These are phyloP conservation scores for Phyllopteryx taeniolatus DNA, from an alignment of 2,113 vertebrate species.

Conservation along the genomic window DNA sequence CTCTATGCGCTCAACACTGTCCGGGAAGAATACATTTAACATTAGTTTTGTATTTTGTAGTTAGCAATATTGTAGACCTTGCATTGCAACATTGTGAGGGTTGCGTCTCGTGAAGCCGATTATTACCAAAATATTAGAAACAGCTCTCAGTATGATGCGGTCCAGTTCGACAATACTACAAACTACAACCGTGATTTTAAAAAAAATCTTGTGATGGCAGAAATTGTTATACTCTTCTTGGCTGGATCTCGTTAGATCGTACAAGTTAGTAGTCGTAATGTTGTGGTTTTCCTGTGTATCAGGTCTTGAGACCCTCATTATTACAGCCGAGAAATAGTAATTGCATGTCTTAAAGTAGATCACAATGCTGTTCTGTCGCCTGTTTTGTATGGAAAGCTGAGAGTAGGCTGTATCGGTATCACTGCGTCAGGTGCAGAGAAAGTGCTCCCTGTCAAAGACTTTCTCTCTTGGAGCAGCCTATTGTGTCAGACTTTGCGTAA, in stretches of 20 bases:
- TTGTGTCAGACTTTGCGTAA: slow-evolving; percentile 49
- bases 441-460: slow-evolving; percentile 59
- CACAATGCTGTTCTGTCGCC: slow-evolving; percentile 28
- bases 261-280: neutral
- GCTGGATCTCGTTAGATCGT: neutral
- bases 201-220: neutral
- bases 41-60: neutral
- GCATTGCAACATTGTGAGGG: neutral
- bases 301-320: neutral
- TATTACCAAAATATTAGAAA: neutral
- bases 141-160: neutral
- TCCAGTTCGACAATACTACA: neutral
- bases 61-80: neutral
- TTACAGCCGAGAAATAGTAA: neutral
- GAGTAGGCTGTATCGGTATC: slow-evolving; percentile 54
- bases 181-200: too few species aligned
- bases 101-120: neutral
- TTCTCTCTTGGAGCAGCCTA: slow-evolving; percentile 40
- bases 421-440: slow-evolving; percentile 53
- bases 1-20: neutral
- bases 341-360: slow-evolving; percentile 26
- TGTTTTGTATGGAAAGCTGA: slow-evolving; percentile 34
- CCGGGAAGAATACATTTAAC: neutral
- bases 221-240: neutral
- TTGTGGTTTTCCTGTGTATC: neutral